These are phyloP conservation scores for Gasterosteus aculeatus DNA, from an alignment of 2,113 vertebrate genomes.

Conservation along the genomic window DNA sequence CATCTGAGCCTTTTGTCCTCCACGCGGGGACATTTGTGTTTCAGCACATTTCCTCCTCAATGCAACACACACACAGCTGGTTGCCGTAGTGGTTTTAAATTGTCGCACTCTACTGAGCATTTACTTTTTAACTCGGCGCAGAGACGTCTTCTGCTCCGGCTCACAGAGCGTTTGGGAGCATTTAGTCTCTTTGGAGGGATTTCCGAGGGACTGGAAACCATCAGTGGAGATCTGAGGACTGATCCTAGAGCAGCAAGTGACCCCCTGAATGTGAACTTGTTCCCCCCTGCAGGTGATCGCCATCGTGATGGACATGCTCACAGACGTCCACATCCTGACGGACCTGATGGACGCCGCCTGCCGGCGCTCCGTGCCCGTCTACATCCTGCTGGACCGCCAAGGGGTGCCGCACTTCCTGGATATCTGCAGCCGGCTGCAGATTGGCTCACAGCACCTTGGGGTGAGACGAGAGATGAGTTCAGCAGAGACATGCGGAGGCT, in stretches of 20 bases:
- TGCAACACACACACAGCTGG: neutral
- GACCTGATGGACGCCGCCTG: constrained; percentile 90
- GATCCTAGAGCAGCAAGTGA: neutral
- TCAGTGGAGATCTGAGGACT: too few relatives aligned
- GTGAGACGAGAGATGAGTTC: constrained; percentile 71
- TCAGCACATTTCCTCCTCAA: neutral
- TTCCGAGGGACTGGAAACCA: too few relatives aligned
- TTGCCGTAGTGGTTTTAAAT: neutral
- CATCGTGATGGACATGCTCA: constrained; percentile 94
- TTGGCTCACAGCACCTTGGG: constrained; percentile 83
- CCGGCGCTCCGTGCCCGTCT: constrained; percentile 87
- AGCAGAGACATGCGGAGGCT: neutral
- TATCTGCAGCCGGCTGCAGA: constrained; percentile 89
- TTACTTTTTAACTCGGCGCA: neutral
- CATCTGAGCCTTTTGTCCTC: neutral
- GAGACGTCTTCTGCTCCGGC: neutral
- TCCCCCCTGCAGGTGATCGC: constrained; percentile 86
- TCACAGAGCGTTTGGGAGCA: too few relatives aligned
- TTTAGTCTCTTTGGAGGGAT: too few relatives aligned
- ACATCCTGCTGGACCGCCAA: constrained; percentile 87
- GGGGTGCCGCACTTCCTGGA: constrained; percentile 88
- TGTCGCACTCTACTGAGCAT: neutral
- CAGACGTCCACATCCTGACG: constrained; percentile 90
- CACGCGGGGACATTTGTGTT: constrained; percentile 44
- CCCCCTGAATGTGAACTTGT: too few relatives aligned